Evolutionary conservation across 2,888 invertebrate genomes (phyloP).

Genomic region (Gibbula magus): DNA sequence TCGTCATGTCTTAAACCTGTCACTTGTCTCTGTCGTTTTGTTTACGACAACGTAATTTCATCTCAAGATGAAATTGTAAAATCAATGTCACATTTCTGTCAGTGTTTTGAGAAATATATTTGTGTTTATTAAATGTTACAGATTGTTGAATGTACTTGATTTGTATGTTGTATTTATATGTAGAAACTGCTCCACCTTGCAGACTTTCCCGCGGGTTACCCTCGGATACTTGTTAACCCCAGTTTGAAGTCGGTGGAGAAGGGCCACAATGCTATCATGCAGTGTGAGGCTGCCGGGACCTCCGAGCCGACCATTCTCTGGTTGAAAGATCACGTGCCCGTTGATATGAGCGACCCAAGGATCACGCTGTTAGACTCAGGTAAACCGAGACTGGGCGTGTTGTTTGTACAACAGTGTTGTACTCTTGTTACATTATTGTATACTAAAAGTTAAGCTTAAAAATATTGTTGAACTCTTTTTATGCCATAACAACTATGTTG

Average conservation of each 20-base stretch:
- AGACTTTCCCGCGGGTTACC: slow-evolving; percentile 94
- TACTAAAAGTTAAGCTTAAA: too few relatives aligned
- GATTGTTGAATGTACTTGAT: neutral
- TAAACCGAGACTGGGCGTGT: slow-evolving; percentile 29
- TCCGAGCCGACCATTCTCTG: slow-evolving; percentile 89
- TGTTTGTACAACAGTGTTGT: neutral
- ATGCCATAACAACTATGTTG: too few relatives aligned
- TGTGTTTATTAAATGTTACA: neutral
- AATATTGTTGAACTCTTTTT: neutral
- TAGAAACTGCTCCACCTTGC: slow-evolving; percentile 48
- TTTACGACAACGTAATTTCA: slow-evolving; percentile 17
- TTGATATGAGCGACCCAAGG: slow-evolving; percentile 82
- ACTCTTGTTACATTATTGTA: too few relatives aligned
- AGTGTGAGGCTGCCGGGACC: slow-evolving; percentile 90
- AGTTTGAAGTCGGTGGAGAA: slow-evolving; percentile 96
- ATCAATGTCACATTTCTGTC: neutral
- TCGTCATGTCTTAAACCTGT: too few relatives aligned
- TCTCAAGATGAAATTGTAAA: neutral
- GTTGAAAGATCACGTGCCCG: slow-evolving; percentile 88
- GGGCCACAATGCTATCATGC: slow-evolving; percentile 91
- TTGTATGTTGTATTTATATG: neutral
- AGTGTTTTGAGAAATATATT: neutral
- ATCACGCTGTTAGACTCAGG: slow-evolving; percentile 61
- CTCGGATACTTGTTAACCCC: slow-evolving; percentile 90
- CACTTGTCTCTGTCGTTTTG: neutral